phyloP scores from a whole-genome alignment of 2,888 invertebrate species.

The Philereme vetulata region DNA sequence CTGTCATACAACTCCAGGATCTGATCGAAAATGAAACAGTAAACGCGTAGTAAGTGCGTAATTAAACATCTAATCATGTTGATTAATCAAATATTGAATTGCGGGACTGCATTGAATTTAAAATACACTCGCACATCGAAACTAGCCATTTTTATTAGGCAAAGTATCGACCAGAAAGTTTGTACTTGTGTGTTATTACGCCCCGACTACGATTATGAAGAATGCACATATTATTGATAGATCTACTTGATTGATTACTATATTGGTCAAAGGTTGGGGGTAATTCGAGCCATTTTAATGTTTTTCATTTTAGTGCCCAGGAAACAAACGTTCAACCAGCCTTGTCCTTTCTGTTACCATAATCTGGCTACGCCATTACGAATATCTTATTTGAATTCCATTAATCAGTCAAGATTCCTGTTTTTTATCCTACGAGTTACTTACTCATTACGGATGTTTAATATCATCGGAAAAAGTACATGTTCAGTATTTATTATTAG shows the following conservation, averaged over 20 bases:
- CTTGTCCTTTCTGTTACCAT: slow-evolving; percentile 4
- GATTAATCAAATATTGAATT: no score
- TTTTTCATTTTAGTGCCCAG: background rate
- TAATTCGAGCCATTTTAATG: background rate
- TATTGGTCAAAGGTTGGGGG: slow-evolving; percentile 14
- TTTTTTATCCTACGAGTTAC: slow-evolving; percentile 11
- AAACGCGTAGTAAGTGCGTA: no score
- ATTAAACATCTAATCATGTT: background rate
- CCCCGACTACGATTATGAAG: background rate
- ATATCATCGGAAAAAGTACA: background rate
- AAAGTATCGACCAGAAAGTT: no score
- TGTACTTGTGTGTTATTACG: no score
- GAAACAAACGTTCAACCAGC: background rate
- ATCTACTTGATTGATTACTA: slow-evolving; percentile 12
- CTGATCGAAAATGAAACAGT: no score
- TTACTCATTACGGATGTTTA: slow-evolving; percentile 5
- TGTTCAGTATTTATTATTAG: background rate
- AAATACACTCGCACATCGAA: no score
- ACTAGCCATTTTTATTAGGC: no score
- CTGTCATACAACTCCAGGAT: no score
- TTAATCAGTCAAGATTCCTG: slow-evolving; percentile 26
- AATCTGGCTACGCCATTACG: slow-evolving; percentile 14
- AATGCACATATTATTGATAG: slow-evolving; percentile 1
- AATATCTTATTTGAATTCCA: slow-evolving; percentile 21
- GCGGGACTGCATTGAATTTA: no score